phyloP scores from a whole-genome alignment of 2,888 invertebrate species.

The Imbricaverruca yamaguchii region DNA sequence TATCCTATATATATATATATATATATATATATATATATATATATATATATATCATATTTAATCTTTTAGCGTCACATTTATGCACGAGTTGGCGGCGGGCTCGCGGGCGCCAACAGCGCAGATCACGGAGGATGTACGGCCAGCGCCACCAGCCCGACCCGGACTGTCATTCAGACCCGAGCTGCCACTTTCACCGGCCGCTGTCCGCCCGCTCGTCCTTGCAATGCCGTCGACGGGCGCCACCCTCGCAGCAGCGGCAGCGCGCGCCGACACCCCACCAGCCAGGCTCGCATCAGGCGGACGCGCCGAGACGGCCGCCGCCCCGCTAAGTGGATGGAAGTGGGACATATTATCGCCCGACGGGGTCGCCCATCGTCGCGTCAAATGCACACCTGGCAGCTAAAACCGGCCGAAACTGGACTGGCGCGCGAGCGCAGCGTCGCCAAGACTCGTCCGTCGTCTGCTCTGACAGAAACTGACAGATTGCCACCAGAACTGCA shows the following conservation, averaged over 20 bases:
- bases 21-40: too few relatives aligned
- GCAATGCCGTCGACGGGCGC: not conserved
- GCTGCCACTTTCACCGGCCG: not conserved
- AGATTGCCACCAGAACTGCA: not conserved
- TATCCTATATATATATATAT: too few relatives aligned
- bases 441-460: not conserved
- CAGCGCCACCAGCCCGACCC: too few relatives aligned
- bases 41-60: too few relatives aligned
- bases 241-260: not conserved
- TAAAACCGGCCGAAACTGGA: not conserved
- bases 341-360: not conserved
- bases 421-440: not conserved
- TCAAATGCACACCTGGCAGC: not conserved
- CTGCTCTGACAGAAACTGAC: not conserved
- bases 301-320: too few relatives aligned
- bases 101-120: too few relatives aligned
- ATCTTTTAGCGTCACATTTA: not conserved
- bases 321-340: slow-evolving; percentile 13
- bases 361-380: not conserved
- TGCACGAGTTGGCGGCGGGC: not conserved
- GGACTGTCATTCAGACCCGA: too few relatives aligned
- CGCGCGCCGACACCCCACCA: not conserved
- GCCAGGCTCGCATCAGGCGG: too few relatives aligned
- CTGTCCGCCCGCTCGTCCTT: not conserved
- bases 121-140: too few relatives aligned